Conservation (phyloP, 1,140 invertebrate species). For the Bombus cullumanus region DNA sequence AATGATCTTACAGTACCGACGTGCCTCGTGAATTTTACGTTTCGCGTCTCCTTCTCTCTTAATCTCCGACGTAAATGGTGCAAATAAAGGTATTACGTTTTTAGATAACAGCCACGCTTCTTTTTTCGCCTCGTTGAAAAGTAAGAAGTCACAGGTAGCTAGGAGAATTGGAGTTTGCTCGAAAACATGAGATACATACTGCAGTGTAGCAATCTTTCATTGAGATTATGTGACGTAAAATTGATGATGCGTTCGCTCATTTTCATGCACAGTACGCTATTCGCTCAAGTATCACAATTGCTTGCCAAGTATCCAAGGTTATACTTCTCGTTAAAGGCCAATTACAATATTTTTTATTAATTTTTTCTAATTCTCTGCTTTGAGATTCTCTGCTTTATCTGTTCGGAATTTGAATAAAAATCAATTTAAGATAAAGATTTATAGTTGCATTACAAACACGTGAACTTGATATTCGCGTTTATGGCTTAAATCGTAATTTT, state of each 20-base stretch:
- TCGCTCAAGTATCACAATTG: not conserved
- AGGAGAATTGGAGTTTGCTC: not conserved
- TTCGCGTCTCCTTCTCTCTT: not conserved
- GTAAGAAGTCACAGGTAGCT: not conserved
- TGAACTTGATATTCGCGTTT: too few relatives aligned
- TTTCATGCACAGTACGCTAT: not conserved
- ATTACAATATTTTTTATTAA: not conserved
- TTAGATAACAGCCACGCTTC: constrained; percentile 2
- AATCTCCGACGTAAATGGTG: not conserved
- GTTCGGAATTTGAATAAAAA: too few relatives aligned
- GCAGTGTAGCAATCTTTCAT: not conserved
- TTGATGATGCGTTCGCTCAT: not conserved
- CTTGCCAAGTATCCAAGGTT: not conserved
- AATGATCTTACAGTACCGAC: not conserved
- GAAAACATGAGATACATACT: not conserved
- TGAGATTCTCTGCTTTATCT: too few relatives aligned
- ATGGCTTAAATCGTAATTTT: too few relatives aligned
- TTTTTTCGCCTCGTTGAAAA: not conserved
- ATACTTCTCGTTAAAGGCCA: not conserved
- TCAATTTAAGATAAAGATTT: too few relatives aligned
- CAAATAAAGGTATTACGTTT: not conserved
- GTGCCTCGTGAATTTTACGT: not conserved
- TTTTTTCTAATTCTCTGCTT: not conserved
- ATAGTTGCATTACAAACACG: too few relatives aligned
- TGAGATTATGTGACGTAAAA: not conserved